Evolutionary conservation across 2,113 vertebrate genomes (phyloP).

Genomic region (Corythaeola cristata): DNA sequence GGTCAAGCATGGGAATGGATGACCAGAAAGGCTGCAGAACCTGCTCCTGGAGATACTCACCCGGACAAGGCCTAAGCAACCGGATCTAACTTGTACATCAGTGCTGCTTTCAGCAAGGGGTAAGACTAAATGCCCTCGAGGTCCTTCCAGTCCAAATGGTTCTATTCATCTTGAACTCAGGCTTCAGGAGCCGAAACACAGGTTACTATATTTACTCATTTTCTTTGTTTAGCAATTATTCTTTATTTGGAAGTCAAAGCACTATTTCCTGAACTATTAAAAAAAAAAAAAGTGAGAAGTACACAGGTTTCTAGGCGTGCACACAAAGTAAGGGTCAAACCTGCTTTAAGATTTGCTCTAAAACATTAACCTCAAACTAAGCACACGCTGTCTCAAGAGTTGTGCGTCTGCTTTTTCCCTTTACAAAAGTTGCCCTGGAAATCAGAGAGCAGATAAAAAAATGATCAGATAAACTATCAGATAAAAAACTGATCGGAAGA

Average conservation of each 20-base stretch:
- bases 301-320: background rate
- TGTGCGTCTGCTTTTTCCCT: background rate
- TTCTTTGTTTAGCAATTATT: background rate
- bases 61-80: background rate
- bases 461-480: background rate
- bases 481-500: background rate
- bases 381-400: rapidly evolving
- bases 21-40: background rate
- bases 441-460: background rate
- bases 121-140: background rate
- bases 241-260: background rate
- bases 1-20: background rate
- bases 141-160: background rate
- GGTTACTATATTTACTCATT: background rate
- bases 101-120: background rate
- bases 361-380: background rate
- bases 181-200: background rate
- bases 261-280: background rate
- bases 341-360: background rate
- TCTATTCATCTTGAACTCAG: background rate
- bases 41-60: background rate
- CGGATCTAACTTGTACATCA: background rate
- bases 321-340: background rate
- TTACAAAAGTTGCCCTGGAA: background rate
- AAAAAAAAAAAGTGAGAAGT: background rate